These are phyloP conservation scores for Sceloporus tristichus DNA, from an alignment of 2,113 vertebrate species.

Conservation along the genomic window DNA sequence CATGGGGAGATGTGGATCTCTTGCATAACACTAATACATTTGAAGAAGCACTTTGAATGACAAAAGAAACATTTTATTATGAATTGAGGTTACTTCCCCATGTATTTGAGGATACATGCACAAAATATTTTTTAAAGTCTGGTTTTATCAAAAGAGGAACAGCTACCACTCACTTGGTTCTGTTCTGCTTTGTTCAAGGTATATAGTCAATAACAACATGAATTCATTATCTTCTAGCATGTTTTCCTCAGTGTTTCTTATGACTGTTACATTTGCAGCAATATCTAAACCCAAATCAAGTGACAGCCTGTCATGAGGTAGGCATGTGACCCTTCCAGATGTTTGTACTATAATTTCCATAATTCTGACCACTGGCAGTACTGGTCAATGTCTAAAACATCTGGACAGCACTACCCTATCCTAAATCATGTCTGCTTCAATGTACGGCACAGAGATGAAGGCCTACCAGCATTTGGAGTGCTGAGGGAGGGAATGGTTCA, in stretches of 20 bases:
- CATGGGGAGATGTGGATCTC: background rate
- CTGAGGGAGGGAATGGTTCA: constrained; percentile 95
- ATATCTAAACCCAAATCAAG: background rate
- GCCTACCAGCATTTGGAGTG: constrained; percentile 89
- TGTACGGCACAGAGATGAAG: background rate
- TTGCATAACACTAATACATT: background rate
- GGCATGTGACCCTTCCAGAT: no score
- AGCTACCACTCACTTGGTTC: background rate
- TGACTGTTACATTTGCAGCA: background rate
- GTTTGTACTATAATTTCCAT: no score
- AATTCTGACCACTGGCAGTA: no score
- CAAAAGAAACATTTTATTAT: background rate
- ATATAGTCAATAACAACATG: background rate
- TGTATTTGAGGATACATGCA: background rate
- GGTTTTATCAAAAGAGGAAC: background rate
- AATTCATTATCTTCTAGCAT: background rate
- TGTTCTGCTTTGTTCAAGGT: background rate
- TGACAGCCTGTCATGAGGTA: background rate
- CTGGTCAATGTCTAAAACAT: no score
- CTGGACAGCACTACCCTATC: no score
- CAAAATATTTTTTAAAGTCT: background rate
- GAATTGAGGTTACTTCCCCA: no score
- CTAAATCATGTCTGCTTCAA: background rate
- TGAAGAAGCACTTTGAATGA: background rate
- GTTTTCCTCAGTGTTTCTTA: background rate